Conservation (phyloP, 1,140 invertebrate species). For the Tachypleus tridentatus region DNA sequence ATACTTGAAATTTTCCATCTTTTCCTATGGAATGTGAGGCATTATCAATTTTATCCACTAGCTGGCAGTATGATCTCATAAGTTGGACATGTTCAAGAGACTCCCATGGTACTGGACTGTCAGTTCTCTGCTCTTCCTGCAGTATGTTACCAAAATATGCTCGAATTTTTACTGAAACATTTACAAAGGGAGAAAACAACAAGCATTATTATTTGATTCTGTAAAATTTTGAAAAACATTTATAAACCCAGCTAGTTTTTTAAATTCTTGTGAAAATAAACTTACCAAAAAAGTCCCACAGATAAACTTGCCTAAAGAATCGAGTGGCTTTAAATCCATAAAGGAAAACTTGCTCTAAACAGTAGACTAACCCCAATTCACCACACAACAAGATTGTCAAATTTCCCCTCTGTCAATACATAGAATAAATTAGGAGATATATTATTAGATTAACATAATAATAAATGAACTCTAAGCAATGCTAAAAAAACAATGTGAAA, state of each 20-base stretch:
- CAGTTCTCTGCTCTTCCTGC: conserved; percentile 26
- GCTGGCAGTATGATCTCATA: conserved; percentile 37
- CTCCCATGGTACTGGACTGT: conserved; percentile 13
- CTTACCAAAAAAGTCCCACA: conserved; percentile 96
- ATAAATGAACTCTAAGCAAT: background rate
- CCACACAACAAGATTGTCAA: conserved; percentile 87
- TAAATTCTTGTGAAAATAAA: conserved; percentile 14
- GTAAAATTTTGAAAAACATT: conserved; percentile 7
- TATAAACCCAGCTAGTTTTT: conserved; percentile 2
- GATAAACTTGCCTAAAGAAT: conserved; percentile 87
- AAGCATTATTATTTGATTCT: conserved; percentile 1
- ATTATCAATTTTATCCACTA: conserved; percentile 53
- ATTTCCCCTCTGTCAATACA: conserved; percentile 46
- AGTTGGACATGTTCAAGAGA: conserved; percentile 22
- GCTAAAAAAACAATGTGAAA: too few species aligned
- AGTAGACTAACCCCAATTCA: conserved; percentile 81
- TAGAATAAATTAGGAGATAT: conserved; percentile 6
- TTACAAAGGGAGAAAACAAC: background rate
- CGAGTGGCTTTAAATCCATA: conserved; percentile 78
- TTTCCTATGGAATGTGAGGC: conserved; percentile 78
- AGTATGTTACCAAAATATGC: conserved; percentile 22
- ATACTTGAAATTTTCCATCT: conserved; percentile 95
- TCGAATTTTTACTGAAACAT: conserved; percentile 17
- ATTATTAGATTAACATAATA: background rate
- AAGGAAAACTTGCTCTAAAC: conserved; percentile 85